These are phyloP conservation scores for Epiblema foenella DNA, from an alignment of 2,888 invertebrate genomes.

Conservation along the genomic window DNA sequence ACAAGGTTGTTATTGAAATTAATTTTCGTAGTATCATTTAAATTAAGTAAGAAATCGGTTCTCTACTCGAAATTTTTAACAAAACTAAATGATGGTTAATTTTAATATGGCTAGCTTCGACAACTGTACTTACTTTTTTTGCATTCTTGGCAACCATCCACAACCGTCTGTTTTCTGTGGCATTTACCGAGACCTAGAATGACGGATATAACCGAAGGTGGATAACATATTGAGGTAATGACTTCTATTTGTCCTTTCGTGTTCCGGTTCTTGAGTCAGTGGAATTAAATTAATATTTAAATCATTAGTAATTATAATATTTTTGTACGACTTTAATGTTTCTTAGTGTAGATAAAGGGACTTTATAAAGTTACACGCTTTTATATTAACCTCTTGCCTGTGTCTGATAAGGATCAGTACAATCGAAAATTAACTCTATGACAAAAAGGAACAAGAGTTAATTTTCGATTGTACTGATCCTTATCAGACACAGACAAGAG, in stretches of 20 bases:
- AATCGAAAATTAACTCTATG: too few species aligned
- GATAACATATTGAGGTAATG: conserved; percentile 2
- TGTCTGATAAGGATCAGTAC: too few species aligned
- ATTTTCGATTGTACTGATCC: too few species aligned
- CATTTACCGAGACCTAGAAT: too few species aligned
- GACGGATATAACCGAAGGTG: not conserved
- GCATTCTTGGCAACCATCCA: too few species aligned
- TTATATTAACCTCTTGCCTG: too few species aligned
- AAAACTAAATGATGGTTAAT: not conserved
- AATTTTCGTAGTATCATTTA: not conserved
- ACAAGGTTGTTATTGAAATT: conserved; percentile 10
- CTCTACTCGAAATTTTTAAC: not conserved
- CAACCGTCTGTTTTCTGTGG: too few species aligned
- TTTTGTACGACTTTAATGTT: not conserved
- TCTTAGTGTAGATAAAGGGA: not conserved
- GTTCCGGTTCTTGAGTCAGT: not conserved
- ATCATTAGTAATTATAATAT: conserved; percentile 7
- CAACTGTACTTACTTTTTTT: not conserved
- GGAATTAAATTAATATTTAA: conserved; percentile 7
- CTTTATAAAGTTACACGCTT: not conserved
- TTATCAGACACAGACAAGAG: too few species aligned
- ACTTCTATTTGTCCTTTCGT: conserved; percentile 1
- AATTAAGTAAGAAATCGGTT: not conserved
- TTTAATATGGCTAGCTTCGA: not conserved
- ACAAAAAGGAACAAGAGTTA: too few species aligned